Evolutionary conservation across 2,113 vertebrate genomes (phyloP), one percentile per base, ranked within the genome.

Genomic region (Equus quagga): DNA sequence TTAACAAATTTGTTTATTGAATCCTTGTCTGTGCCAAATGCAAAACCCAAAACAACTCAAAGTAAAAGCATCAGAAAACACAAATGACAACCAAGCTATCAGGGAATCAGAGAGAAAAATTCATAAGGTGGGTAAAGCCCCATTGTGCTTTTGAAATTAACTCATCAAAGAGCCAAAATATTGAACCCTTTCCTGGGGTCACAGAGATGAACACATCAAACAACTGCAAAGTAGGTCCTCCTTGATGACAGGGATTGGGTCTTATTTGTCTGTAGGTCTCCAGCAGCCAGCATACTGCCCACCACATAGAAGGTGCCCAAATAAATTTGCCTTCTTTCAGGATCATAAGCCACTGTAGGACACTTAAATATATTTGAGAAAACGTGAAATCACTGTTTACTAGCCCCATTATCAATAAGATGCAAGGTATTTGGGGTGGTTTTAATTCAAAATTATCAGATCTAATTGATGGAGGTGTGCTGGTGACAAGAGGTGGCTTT

Each of bases 1-100:
- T 93, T 49, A 87, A 65, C 79, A 44, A 86, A 15, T 64, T 82
- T 94, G 91, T 91, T 23, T 83, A 51, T 54, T 80, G 69, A 72
- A 36, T 65, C 72, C 67, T 60, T 94, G 44, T 44, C 28, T 82
- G 28, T 76, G 56, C 44, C 64, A 73, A 93, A 94, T 14, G 28
- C 44, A 95, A 94, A 91, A 0, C 49, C 36, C 28, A 11, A 46
- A 90, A 70, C 36, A 91, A 78, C 36, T 86, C 19, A 80, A 91
- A 46, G 41, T 54, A 80, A 81, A 93, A 65, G 10, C 60, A 51
- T 54, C 46, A 87, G 86, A 96, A 95, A 36, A 76, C 7, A 49
- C 33, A 86, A 81, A 73, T 2, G 51, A 64, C 8, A 88, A 67
- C 2, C 49, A 60, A 26, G 6, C 54, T 79, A 70, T 83, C 9